phyloP scores from a whole-genome alignment of 2,797 vertebrate genomes.

The Catharus ustulatus region DNA sequence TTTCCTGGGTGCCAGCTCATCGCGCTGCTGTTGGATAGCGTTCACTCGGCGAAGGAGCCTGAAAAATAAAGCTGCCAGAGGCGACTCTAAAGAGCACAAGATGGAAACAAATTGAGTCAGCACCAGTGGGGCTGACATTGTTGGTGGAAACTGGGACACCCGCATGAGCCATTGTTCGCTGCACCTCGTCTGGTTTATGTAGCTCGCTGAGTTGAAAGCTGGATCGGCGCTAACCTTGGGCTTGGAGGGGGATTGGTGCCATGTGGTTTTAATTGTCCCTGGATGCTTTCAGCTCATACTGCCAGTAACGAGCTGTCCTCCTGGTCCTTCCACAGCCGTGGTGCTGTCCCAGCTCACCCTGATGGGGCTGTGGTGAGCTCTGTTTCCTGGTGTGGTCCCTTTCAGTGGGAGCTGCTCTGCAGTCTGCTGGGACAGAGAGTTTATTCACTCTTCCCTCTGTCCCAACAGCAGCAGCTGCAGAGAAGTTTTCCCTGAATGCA shows the following conservation, averaged over 20 bases:
- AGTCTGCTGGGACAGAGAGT: not conserved
- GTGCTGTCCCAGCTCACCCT: not conserved
- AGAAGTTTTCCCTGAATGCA: not conserved
- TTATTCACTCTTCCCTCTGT: slow-evolving; percentile 5
- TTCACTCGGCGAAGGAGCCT: not conserved
- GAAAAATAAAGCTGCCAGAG: slow-evolving; percentile 50
- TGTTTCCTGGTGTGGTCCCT: slow-evolving; percentile 30
- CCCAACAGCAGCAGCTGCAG: not conserved
- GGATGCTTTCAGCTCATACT: not conserved
- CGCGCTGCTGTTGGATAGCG: not conserved
- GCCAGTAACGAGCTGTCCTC: not conserved
- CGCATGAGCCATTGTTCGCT: slow-evolving; percentile 38
- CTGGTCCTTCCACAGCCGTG: not conserved
- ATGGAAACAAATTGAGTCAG: slow-evolving; percentile 63
- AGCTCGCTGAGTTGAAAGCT: slow-evolving; percentile 56
- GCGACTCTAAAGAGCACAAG: slow-evolving; percentile 16
- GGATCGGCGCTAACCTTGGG: slow-evolving; percentile 40
- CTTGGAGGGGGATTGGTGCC: not conserved
- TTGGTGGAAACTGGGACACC: slow-evolving; percentile 61
- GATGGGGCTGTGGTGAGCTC: not conserved
- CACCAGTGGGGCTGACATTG: slow-evolving; percentile 35
- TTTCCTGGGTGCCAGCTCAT: not conserved
- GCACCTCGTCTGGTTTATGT: slow-evolving; percentile 67
- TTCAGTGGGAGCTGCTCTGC: not conserved
- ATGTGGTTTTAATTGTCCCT: slow-evolving; percentile 56